phyloP scores from a whole-genome alignment of 2,888 invertebrate species.

The Cetonia aurata region DNA sequence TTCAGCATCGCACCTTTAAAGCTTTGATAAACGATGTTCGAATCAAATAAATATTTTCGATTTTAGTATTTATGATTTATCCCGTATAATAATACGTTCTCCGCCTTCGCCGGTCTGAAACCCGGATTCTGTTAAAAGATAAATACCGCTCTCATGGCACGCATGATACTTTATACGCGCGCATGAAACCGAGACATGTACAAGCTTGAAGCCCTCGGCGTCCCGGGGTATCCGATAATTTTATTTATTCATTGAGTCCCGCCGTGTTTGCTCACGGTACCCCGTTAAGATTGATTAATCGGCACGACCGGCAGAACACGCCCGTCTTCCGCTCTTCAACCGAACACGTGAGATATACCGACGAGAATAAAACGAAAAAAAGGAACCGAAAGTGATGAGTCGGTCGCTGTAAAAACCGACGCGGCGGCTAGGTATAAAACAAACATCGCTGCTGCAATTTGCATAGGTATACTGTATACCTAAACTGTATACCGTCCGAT shows the following conservation, averaged over 20 bases:
- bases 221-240: conserved; percentile 29
- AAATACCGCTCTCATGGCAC: conserved; percentile 22
- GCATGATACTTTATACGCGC: not conserved
- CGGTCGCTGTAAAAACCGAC: not conserved
- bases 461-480: conserved; percentile 21
- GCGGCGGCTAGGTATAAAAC: conserved; percentile 26
- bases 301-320: not conserved
- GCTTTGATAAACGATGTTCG: conserved; percentile 9
- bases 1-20: not conserved
- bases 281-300: conserved; percentile 34
- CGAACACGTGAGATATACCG: not conserved
- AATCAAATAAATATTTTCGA: conserved; percentile 18
- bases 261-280: conserved; percentile 31
- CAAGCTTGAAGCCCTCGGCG: not conserved
- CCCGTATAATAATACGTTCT: conserved; percentile 18
- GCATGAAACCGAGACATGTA: not conserved
- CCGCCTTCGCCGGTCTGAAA: not conserved
- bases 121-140: conserved; percentile 22
- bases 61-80: conserved; percentile 18
- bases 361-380: conserved; percentile 1
- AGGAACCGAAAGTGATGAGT: conserved; percentile 12
- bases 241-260: conserved; percentile 35
- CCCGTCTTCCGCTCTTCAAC: not conserved
- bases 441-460: conserved; percentile 35
- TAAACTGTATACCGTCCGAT: conserved; percentile 22